Conservation (phyloP, 2,797 vertebrate species). For the Pitangus sulphuratus region DNA sequence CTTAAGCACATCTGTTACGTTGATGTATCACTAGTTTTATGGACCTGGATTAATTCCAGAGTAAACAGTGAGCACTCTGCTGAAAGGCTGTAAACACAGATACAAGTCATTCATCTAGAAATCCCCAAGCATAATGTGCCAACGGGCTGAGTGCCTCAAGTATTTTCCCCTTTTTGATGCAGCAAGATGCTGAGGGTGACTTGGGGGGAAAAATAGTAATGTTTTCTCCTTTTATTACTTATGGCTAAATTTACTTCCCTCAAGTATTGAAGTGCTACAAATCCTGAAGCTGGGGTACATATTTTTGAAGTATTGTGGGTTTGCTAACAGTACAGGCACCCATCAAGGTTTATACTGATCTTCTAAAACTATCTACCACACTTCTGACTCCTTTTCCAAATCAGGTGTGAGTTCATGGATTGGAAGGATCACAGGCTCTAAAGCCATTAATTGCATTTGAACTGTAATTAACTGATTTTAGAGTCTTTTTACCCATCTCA, state of each 20-base stretch:
- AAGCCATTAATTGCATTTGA: neutral
- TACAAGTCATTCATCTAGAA: slow-evolving; percentile 8
- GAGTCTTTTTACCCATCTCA: neutral
- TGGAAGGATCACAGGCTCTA: neutral
- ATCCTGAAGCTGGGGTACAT: neutral
- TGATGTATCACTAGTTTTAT: slow-evolving; percentile 66
- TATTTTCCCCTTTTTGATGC: neutral
- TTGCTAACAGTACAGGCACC: neutral
- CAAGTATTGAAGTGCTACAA: fast-evolving
- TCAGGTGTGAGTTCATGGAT: neutral
- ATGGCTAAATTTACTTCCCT: neutral
- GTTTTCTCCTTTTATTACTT: neutral
- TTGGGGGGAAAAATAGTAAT: neutral
- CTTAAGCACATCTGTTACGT: slow-evolving; percentile 38
- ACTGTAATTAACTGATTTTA: neutral
- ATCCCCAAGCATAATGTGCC: slow-evolving; percentile 7
- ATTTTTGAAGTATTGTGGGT: neutral
- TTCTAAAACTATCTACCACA: neutral
- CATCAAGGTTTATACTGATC: neutral
- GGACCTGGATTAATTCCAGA: slow-evolving; percentile 71
- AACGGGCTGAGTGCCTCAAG: neutral
- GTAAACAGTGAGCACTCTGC: slow-evolving; percentile 63
- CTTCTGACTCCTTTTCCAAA: neutral
- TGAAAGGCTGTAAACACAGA: slow-evolving; percentile 54
- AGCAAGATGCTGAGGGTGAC: neutral